A percentile compares a stretch with the other conserved stretches of the same genome.
Conservation (phyloP, 2,888 invertebrate species). For the Anorthoa munda region DNA sequence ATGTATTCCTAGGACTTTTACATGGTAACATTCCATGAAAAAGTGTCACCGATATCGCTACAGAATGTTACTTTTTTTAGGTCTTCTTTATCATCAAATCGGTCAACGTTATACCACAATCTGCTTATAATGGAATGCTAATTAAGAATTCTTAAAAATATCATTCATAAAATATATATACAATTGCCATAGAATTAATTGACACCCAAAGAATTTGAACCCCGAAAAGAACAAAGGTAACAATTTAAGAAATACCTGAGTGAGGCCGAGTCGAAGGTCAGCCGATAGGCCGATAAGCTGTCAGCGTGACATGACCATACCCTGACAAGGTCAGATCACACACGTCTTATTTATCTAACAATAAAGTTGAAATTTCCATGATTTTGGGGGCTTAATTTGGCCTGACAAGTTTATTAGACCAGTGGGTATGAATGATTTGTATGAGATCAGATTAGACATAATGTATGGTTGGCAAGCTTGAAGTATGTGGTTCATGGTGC, state of each 20-base stretch:
- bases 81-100: neutral
- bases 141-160: neutral
- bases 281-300: constrained; percentile 71
- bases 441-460: constrained; percentile 62
- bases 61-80: too few relatives aligned
- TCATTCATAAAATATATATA: too few relatives aligned
- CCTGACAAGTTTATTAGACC: constrained; percentile 64
- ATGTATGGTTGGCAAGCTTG: constrained; percentile 51
- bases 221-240: constrained; percentile 63
- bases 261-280: constrained; percentile 76
- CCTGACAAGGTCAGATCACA: constrained; percentile 65
- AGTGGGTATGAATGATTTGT: constrained; percentile 54
- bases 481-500: constrained; percentile 51
- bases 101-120: neutral
- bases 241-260: constrained; percentile 54
- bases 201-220: too few relatives aligned
- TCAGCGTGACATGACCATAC: constrained; percentile 73
- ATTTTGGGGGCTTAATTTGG: constrained; percentile 33
- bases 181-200: too few relatives aligned
- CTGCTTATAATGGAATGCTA: neutral
- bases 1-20: neutral
- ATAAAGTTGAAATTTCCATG: constrained; percentile 45
- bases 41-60: too few relatives aligned
- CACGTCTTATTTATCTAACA: constrained; percentile 34
- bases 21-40: too few relatives aligned